Base-by-base conservation (phyloP, 2,888 invertebrate genomes). In the Synanthedon myopaeformis region DNA sequence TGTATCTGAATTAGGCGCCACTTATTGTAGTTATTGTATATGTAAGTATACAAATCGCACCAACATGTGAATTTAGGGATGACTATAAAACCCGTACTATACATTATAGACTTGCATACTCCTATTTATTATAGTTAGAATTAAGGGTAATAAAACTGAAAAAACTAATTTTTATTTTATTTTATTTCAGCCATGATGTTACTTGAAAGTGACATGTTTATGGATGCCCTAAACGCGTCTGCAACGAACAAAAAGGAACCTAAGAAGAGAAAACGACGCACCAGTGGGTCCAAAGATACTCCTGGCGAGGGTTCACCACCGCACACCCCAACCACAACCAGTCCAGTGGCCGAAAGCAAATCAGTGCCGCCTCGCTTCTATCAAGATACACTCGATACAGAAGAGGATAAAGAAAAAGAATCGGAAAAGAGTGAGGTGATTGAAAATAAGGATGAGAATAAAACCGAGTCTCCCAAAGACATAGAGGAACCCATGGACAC, bases 181-280 rank as follows among this genome's bases (percentile, higher is more conserved):
- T 70, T 83, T 84, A 72, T 82, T 89, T 61, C 89, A 93, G 94
- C 94, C 53, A 89, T 91, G 80, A 81, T 93, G 61, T 80, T 97
- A 51, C 92, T 95, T 72, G 98, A 98, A 76, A 96, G 96, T 71
- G 95, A 95, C 68, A 92, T 96, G 82, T 98, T 98, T 74, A 96
- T 96, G 93, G 96, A 97, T 77, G 96, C 96, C 0, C 83, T 98
- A 42, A 90, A 91, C 60, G 93, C 93, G 4, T 94, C 93, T 2
- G 92, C 92, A 1, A 93, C 94, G 6, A 92, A 92, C 28, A 82
- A 93, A 89, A 89, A 94, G 73, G 92, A 94, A 59, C 90, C 92
- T 1, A 91, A 92, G 66, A 96, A 96, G 72, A 89, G 94, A 55
- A 95, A 95, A 79, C 90, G 95, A 50, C 89, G 93, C 49, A 89